These are phyloP conservation scores for Thymelicus sylvestris DNA, from an alignment of 2,888 invertebrate genomes.

Conservation along the genomic window DNA sequence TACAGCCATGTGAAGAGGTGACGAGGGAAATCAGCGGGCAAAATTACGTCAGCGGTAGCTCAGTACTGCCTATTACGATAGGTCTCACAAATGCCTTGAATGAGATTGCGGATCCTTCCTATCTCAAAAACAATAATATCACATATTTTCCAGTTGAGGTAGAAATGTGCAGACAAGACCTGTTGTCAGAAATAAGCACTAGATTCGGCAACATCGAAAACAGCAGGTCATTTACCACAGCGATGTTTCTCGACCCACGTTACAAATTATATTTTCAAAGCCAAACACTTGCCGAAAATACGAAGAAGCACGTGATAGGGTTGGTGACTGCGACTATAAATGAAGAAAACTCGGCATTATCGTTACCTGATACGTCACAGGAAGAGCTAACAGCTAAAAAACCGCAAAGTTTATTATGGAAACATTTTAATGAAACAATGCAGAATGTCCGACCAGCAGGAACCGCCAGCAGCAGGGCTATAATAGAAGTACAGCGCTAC, in stretches of 20 bases:
- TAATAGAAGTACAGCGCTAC: constrained; percentile 23
- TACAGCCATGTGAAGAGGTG: no score
- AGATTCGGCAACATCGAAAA: no score
- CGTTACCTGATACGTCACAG: no score
- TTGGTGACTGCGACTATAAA: not conserved
- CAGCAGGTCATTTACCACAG: no score
- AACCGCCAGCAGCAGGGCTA: no score
- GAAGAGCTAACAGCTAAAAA: not conserved
- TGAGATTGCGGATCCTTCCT: no score
- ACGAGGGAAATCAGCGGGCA: no score
- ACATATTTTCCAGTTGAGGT: constrained; percentile 24
- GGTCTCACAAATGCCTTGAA: no score
- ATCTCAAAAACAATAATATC: no score
- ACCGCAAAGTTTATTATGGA: constrained; percentile 16
- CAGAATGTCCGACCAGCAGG: constrained; percentile 18
- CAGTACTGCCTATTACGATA: no score
- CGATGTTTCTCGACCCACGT: constrained; percentile 38
- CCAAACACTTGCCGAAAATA: constrained; percentile 22
- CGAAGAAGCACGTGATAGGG: constrained; percentile 26
- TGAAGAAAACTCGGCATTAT: constrained; percentile 1
- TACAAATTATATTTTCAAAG: constrained; percentile 39
- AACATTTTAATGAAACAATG: constrained; percentile 22
- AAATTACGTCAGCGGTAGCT: no score
- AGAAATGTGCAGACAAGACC: constrained; percentile 31
- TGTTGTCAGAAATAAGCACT: no score